Base-by-base conservation (phyloP, 2,888 invertebrate species). In the Imbricaverruca yamaguchii region DNA sequence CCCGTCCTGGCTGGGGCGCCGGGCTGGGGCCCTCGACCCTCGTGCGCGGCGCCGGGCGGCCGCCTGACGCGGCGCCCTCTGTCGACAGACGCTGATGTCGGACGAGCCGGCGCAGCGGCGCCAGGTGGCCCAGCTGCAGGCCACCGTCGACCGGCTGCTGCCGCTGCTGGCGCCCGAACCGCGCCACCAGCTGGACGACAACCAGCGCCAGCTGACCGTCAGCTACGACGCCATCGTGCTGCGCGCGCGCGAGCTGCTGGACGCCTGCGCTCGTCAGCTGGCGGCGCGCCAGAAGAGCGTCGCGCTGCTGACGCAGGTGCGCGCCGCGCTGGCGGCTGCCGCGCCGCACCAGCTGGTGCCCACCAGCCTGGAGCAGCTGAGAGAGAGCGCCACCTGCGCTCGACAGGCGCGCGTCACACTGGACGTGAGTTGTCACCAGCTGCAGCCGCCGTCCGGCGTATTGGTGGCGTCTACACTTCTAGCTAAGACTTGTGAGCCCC, bases 61-160 rank as follows among this genome's bases (percentile, higher is more conserved):
- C 39, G 39, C 39, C 39, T 39, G 39, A 39, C 39, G 39, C 39
- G 39, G 39, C 39, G 39, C 39, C 39, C 39, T 39, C 39, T 39
- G 39, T 39, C 39, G 13, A 55, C 74, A 74, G 74, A 18, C 53
- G 13, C 74, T 74, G 74, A 74, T 74, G 74, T 53, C 74, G 53
- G 74, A 74, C 21, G 74, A 74, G 74, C 10, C 53, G 55, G 55
- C 53, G 21, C 74, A 55, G 74, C 74, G 74, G 21, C 90, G 91
- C 80, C 89, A 93, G 10, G 92, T 93, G 2, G 92, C 93, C 80
- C 93, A 93, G 87, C 90, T 97, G 11, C 92, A 92, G 85, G 91
- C 15, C 1, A 53, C 91, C 81, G 74, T 74, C 55, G 55, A 74
- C 74, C 74, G 74, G 21, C 74, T 74, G 53, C 74, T 74, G 74